Evolutionary conservation across 2,113 vertebrate species (phyloP), one percentile per base, ranked within the genome.

Genomic region (Neomonachus schauinslandi): DNA sequence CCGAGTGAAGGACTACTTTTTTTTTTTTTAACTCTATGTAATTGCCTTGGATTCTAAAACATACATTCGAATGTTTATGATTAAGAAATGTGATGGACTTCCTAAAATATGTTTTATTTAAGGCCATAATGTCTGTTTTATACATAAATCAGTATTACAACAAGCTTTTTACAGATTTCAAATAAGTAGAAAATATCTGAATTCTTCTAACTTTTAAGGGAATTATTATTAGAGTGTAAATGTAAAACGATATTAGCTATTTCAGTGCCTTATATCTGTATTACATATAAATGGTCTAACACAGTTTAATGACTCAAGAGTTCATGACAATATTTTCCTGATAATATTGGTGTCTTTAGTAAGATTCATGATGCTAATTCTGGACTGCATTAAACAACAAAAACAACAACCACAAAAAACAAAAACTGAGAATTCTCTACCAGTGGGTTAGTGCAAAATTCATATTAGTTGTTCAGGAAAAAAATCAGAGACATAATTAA

Each of bases 401-500:
- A 0, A 65, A 31, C 28, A 65, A 33, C 28, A 76, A 76, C 33
- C 19, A 69, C 33, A 69, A 19, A 31, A 65, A 31, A 65, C 69
- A 92, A 74, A 84, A 46, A 36, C 8, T 91, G 77, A 93, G 57
- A 71, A 84, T 95, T 91, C 42, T 91, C 10, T 31, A 93, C 63
- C 5, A 51, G 2, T 51, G 5, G 19, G 61, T 76, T 94, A 80
- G 39, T 93, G 9, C 63, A 89, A 91, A 77, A 82, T 72, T 7
- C 1, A 39, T 65, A 93, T n/a, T 89, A 92, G 85, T 94, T 89
- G 14, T 81, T 63, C 19, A 77, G 8, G 19, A 84, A 97, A 95
- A 71, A 87, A 85, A 91, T 77, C 4, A 85, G 36, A 82, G 4
- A 8, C 28, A 89, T 59, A 96, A 82, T 85, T 96, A 96, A 79